Conservation (phyloP, 2,797 vertebrate species). For the Myoxocephalus aenaeus region DNA sequence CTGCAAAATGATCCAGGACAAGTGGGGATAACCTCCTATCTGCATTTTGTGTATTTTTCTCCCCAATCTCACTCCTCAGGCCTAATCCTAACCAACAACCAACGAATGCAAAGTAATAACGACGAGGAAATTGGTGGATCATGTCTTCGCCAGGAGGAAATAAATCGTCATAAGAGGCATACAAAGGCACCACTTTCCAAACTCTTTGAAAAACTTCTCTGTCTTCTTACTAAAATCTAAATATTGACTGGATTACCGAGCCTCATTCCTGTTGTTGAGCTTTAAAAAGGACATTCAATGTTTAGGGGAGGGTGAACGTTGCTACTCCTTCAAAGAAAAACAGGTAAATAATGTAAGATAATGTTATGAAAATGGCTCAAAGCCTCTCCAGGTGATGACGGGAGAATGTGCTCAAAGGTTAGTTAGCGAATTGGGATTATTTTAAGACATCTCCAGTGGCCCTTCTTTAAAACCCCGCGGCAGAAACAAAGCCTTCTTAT, state of each 20-base stretch:
- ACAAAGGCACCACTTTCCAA: not conserved
- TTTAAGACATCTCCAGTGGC: slow-evolving; percentile 35
- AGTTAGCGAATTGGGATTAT: slow-evolving; percentile 35
- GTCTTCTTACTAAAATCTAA: not conserved
- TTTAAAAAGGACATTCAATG: not conserved
- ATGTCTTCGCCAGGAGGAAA: too few relatives aligned
- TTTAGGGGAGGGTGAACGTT: not conserved
- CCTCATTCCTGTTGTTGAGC: not conserved
- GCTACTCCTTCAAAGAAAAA: slow-evolving; percentile 7
- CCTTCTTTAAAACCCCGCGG: not conserved
- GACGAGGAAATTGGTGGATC: too few relatives aligned
- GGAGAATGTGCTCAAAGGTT: slow-evolving; percentile 2
- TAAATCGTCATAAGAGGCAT: too few relatives aligned
- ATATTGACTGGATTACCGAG: not conserved
- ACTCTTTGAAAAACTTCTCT: not conserved
- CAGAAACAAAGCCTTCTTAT: slow-evolving; percentile 40
- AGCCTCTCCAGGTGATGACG: not conserved
- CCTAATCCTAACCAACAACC: too few relatives aligned
- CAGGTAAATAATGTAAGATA: slow-evolving; percentile 12
- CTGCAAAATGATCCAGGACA: too few relatives aligned
- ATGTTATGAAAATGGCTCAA: slow-evolving; percentile 1
- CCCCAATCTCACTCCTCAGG: too few relatives aligned
- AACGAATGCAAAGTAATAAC: too few relatives aligned
- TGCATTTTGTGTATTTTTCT: too few relatives aligned
- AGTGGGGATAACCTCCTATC: too few relatives aligned